These are phyloP conservation scores for Labrus mixtus DNA, from an alignment of 2,113 vertebrate genomes.

Conservation along the genomic window DNA sequence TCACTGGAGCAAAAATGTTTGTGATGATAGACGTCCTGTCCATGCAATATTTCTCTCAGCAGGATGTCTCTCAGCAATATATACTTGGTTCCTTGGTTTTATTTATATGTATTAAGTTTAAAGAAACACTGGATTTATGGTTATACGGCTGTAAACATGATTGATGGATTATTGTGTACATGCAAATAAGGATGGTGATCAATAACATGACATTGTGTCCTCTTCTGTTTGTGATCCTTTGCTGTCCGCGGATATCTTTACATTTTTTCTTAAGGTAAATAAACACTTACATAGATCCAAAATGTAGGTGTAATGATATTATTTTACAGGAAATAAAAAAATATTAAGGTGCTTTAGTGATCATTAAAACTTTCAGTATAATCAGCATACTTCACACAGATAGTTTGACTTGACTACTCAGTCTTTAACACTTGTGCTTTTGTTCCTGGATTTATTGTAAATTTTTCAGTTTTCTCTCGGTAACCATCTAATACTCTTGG, in stretches of 20 bases:
- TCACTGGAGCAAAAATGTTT: neutral
- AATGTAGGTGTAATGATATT: too few relatives aligned
- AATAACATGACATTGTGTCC: slow-evolving; percentile 1
- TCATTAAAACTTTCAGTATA: too few relatives aligned
- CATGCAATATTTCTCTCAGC: slow-evolving; percentile 30
- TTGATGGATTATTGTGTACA: slow-evolving; percentile 23
- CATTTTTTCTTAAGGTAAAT: slow-evolving; percentile 54
- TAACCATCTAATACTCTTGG: too few relatives aligned
- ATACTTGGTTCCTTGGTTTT: neutral
- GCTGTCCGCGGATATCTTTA: slow-evolving; percentile 15
- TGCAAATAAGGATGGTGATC: slow-evolving; percentile 19
- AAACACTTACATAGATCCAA: slow-evolving; percentile 26
- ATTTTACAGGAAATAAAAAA: too few relatives aligned
- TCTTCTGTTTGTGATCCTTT: slow-evolving; percentile 9
- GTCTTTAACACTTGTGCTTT: too few relatives aligned
- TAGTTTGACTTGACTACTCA: too few relatives aligned
- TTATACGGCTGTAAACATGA: slow-evolving; percentile 21
- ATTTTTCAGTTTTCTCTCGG: too few relatives aligned
- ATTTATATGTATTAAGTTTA: neutral
- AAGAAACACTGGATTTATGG: slow-evolving; percentile 23
- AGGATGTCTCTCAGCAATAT: neutral
- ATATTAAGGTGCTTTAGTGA: too few relatives aligned
- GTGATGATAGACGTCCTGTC: neutral
- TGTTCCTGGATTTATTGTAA: too few relatives aligned
- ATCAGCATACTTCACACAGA: too few relatives aligned